Conservation (phyloP, 2,113 vertebrate genomes). For the Steatornis caripensis region DNA sequence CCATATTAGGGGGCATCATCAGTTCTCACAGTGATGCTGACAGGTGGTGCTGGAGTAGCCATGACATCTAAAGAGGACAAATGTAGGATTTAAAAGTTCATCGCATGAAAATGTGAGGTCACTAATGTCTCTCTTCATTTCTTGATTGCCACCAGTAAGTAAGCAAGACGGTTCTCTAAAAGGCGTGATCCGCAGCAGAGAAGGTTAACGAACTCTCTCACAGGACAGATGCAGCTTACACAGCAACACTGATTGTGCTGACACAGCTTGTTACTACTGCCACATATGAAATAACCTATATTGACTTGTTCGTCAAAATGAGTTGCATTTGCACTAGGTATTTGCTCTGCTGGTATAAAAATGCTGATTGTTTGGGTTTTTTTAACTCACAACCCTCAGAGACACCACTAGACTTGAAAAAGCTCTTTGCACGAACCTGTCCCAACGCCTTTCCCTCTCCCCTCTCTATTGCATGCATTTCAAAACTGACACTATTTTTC, state of each 20-base stretch:
- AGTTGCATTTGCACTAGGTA: background rate
- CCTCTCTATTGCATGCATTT: background rate
- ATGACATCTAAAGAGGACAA: background rate
- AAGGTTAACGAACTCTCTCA: background rate
- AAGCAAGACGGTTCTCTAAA: background rate
- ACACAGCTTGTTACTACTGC: background rate
- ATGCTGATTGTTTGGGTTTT: background rate
- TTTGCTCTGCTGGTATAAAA: background rate
- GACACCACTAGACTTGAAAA: background rate
- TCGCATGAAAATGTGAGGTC: background rate
- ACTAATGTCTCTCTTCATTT: background rate
- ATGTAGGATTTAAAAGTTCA: background rate
- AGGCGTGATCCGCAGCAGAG: background rate
- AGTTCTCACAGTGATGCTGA: background rate
- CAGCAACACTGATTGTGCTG: background rate
- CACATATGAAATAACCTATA: background rate
- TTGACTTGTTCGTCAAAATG: background rate
- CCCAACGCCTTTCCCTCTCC: background rate
- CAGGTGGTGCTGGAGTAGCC: background rate
- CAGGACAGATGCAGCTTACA: background rate
- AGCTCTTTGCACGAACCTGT: rapidly evolving
- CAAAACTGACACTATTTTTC: background rate
- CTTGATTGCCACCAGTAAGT: background rate
- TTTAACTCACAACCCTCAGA: background rate
- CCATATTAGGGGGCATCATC: rapidly evolving